phyloP scores from a whole-genome alignment of 2,888 invertebrate genomes.

The Drepana falcataria region DNA sequence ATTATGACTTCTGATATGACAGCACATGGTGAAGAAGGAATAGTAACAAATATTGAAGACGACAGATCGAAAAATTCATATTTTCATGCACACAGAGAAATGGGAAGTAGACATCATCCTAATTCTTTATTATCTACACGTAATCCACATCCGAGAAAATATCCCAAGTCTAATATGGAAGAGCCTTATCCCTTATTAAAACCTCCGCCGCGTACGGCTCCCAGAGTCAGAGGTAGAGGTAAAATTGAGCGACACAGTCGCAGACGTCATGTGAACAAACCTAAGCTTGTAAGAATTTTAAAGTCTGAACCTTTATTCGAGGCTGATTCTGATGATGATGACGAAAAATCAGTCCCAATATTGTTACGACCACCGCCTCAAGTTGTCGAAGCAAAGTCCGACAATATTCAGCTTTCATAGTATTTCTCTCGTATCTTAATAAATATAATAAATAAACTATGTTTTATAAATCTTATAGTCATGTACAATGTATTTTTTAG shows the following conservation, averaged over 20 bases:
- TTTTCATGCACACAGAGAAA: slow-evolving; percentile 32
- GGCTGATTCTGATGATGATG: slow-evolving; percentile 38
- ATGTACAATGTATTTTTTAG: no score
- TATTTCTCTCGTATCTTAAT: not conserved
- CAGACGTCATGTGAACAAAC: slow-evolving; percentile 48
- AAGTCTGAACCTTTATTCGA: slow-evolving; percentile 62
- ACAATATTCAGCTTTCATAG: not conserved
- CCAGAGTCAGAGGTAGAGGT: slow-evolving; percentile 28
- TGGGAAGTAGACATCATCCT: slow-evolving; percentile 48
- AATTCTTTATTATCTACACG: slow-evolving; percentile 44
- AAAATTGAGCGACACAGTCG: slow-evolving; percentile 44
- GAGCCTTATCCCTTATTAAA: slow-evolving; percentile 69
- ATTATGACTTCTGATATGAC: slow-evolving; percentile 40
- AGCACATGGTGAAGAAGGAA: slow-evolving; percentile 40
- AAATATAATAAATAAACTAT: no score
- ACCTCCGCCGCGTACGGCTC: slow-evolving; percentile 51
- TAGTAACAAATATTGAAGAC: slow-evolving; percentile 36
- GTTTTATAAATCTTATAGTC: no score
- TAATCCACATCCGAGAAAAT: slow-evolving; percentile 47
- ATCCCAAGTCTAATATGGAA: slow-evolving; percentile 47
- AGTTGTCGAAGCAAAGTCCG: slow-evolving; percentile 13
- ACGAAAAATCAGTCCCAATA: slow-evolving; percentile 39
- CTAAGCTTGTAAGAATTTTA: slow-evolving; percentile 45
- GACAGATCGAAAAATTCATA: slow-evolving; percentile 43
- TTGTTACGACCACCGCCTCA: slow-evolving; percentile 49